Percentiles rank a stretch among this genome's conserved stretches.
Evolutionary conservation across 2,797 vertebrate genomes (phyloP).

Genomic region (Spinus pinus): DNA sequence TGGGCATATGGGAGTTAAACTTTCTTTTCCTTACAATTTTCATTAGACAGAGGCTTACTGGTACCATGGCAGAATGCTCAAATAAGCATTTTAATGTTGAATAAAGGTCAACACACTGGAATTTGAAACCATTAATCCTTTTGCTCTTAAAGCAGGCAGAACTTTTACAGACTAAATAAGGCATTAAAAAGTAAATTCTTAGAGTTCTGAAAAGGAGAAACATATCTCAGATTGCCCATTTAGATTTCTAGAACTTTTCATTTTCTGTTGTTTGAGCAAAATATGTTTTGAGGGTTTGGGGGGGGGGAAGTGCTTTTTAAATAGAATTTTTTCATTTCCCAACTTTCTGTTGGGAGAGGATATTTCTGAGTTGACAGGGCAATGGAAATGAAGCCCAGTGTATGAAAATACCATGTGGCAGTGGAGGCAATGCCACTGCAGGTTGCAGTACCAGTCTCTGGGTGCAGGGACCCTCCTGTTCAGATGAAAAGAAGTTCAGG

Average conservation of each 20-base stretch:
- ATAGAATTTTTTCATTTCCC: not conserved
- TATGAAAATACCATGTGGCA: not conserved
- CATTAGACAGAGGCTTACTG: conserved; percentile 73
- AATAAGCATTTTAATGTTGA: conserved; percentile 81
- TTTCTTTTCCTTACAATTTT: conserved; percentile 68
- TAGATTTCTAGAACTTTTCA: conserved; percentile 28
- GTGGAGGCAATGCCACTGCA: not conserved
- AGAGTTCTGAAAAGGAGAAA: conserved; percentile 67
- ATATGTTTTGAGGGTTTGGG: not conserved
- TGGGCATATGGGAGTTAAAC: conserved; percentile 64
- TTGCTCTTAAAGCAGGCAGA: conserved; percentile 76
- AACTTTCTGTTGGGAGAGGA: not conserved
- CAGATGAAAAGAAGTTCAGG: not conserved
- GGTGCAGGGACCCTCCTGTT: not conserved
- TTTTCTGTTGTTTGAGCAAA: conserved; percentile 31
- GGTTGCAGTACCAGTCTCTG: not conserved
- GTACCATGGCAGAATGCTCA: conserved; percentile 71
- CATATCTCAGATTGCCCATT: not conserved
- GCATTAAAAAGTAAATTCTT: conserved; percentile 70
- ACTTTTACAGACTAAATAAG: conserved; percentile 73
- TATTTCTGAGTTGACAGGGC: conserved; percentile 41
- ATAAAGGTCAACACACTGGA: conserved; percentile 77
- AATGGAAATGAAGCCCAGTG: not conserved
- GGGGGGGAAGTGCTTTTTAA: not conserved
- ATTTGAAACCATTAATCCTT: conserved; percentile 82